Evolutionary conservation across 2,113 vertebrate genomes (phyloP).

Genomic region (Piprites chloris): DNA sequence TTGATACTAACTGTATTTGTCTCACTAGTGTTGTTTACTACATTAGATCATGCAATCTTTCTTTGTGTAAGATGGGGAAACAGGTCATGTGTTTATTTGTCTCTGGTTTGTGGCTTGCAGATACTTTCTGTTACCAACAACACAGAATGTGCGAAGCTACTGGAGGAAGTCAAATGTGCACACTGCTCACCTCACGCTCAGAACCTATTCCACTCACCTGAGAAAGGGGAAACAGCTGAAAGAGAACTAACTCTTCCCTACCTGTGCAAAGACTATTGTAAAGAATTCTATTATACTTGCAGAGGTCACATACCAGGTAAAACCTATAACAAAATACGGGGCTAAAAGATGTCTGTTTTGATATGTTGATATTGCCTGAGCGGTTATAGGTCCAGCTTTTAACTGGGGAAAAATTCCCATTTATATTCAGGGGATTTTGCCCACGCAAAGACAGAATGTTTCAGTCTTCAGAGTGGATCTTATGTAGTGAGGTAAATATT

Average conservation of each 20-base stretch:
- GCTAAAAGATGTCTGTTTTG: conserved; percentile 56
- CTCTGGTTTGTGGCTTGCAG: conserved; percentile 83
- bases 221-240: conserved; percentile 83
- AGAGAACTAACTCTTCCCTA: conserved; percentile 87
- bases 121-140: conserved; percentile 94
- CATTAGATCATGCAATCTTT: not conserved
- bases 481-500: not conserved
- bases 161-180: conserved; percentile 97
- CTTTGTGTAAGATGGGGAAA: not conserved
- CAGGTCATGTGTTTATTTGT: conserved; percentile 53
- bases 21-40: not conserved
- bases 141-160: conserved; percentile 92
- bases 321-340: not conserved
- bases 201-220: conserved; percentile 88
- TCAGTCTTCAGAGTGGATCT: not conserved
- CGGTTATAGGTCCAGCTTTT: not conserved
- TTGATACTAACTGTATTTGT: not conserved
- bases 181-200: conserved; percentile 95
- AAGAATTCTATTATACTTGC: conserved; percentile 98
- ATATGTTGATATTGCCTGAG: conserved; percentile 10
- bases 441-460: not conserved
- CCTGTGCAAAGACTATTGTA: conserved; percentile 96
- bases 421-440: not conserved
- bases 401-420: not conserved
- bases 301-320: conserved; percentile 97